phyloP scores from a whole-genome alignment of 2,888 invertebrate species.

The Lasioglossum pauxillum region DNA sequence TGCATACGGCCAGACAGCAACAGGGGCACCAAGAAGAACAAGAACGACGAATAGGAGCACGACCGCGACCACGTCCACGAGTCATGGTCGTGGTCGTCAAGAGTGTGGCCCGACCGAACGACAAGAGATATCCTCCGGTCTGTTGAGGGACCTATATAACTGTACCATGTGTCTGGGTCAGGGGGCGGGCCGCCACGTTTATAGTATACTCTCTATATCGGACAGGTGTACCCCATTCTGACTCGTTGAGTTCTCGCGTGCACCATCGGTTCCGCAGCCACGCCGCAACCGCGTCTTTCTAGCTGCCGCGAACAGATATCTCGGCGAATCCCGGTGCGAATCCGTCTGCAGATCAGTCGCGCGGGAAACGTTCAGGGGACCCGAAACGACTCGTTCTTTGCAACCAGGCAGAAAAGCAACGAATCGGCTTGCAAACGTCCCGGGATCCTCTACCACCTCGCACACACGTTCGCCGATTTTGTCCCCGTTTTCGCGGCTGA shows the following conservation, averaged over 20 bases:
- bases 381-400: slow-evolving; percentile 24
- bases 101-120: slow-evolving; percentile 65
- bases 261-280: slow-evolving; percentile 67
- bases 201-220: slow-evolving; percentile 83
- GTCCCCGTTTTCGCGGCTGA: slow-evolving; percentile 57
- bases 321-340: slow-evolving; percentile 52
- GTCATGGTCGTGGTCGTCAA: slow-evolving; percentile 61
- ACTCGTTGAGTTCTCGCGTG: slow-evolving; percentile 81
- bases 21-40: slow-evolving; percentile 43
- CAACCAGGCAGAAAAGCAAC: background rate
- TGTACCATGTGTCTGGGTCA: slow-evolving; percentile 86
- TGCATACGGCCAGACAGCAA: slow-evolving; percentile 34
- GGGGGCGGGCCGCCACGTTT: slow-evolving; percentile 85
- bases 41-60: slow-evolving; percentile 58
- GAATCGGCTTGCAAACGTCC: slow-evolving; percentile 19
- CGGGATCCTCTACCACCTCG: slow-evolving; percentile 37
- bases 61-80: slow-evolving; percentile 51
- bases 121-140: slow-evolving; percentile 69
- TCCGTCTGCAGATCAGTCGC: slow-evolving; percentile 57
- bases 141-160: slow-evolving; percentile 85
- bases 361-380: slow-evolving; percentile 45
- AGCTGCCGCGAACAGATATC: slow-evolving; percentile 64
- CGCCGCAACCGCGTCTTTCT: slow-evolving; percentile 63
- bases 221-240: slow-evolving; percentile 86
- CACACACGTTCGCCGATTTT: slow-evolving; percentile 44